A percentile compares a stretch with the other conserved stretches of the same genome.
These are phyloP conservation scores for Xyrichtys novacula DNA, from an alignment of 2,797 vertebrate genomes.

Conservation along the genomic window DNA sequence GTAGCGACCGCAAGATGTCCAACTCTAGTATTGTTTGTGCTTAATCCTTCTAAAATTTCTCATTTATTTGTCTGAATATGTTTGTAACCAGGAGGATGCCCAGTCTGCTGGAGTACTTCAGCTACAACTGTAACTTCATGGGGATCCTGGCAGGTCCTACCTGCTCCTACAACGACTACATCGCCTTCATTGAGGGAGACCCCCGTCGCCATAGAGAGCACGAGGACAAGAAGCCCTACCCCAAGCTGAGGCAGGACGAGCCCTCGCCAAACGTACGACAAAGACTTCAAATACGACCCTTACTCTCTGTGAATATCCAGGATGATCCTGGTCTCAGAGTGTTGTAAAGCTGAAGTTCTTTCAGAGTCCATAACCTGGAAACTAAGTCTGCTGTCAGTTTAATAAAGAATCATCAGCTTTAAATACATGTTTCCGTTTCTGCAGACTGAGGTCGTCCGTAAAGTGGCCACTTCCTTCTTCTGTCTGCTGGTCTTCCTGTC, in stretches of 20 bases:
- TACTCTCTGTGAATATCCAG: not conserved
- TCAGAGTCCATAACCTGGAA: not conserved
- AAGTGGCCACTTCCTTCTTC: conserved; percentile 90
- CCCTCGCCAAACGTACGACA: conserved; percentile 87
- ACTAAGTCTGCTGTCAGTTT: not conserved
- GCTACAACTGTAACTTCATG: conserved; percentile 98
- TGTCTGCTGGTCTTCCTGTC: conserved; percentile 92
- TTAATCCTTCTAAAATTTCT: no score
- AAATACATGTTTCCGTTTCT: conserved; percentile 30
- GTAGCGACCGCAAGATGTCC: no score
- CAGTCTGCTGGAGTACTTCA: conserved; percentile 94
- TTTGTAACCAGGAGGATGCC: conserved; percentile 89
- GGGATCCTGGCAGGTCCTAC: conserved; percentile 94
- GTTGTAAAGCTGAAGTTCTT: not conserved
- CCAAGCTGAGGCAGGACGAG: conserved; percentile 83
- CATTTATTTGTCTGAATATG: not conserved
- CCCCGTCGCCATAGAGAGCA: conserved; percentile 84
- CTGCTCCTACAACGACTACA: conserved; percentile 97
- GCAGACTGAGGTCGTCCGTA: conserved; percentile 91
- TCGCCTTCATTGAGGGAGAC: conserved; percentile 94
- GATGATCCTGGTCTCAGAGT: not conserved
- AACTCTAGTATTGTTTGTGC: no score
- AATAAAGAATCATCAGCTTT: not conserved
- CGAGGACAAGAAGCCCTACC: conserved; percentile 83
- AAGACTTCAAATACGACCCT: not conserved